These are phyloP conservation scores for Steromphala cineraria DNA, from an alignment of 2,888 invertebrate genomes.

Conservation along the genomic window DNA sequence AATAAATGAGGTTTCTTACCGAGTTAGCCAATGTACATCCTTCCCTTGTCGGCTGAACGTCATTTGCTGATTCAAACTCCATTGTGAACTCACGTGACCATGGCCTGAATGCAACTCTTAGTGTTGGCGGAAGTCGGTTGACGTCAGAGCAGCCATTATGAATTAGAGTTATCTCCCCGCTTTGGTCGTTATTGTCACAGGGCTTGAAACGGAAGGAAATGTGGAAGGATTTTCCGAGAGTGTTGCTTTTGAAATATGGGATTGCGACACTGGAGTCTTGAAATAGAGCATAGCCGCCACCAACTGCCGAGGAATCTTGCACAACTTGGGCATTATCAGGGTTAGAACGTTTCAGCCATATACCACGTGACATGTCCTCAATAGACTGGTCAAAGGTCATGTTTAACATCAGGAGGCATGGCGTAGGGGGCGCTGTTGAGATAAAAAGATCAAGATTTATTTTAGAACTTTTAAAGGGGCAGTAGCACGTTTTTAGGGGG, in stretches of 20 bases:
- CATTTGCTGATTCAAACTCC: conserved; percentile 9
- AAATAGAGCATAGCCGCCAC: not conserved
- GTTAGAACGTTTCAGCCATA: conserved; percentile 37
- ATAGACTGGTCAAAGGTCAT: conserved; percentile 39
- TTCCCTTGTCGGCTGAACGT: not conserved
- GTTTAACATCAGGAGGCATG: conserved; percentile 41
- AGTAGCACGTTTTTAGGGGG: too few relatives aligned
- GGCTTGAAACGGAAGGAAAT: conserved; percentile 40
- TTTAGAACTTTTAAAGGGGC: not conserved
- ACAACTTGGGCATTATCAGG: not conserved
- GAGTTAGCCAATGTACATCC: not conserved
- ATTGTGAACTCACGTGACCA: not conserved
- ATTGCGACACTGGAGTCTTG: conserved; percentile 17
- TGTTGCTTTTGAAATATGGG: conserved; percentile 31
- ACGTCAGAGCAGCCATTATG: conserved; percentile 34
- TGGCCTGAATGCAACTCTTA: not conserved
- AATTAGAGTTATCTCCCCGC: conserved; percentile 28
- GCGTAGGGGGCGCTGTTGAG: conserved; percentile 29
- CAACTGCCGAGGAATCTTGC: conserved; percentile 7
- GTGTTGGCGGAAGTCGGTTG: not conserved
- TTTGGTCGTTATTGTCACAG: conserved; percentile 29
- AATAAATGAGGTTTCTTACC: not conserved
- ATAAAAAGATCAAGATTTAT: not conserved
- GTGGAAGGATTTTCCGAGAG: conserved; percentile 35
- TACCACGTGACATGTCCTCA: conserved; percentile 35